Conservation (phyloP, 2,797 vertebrate genomes). For the Lepus townsendii region DNA sequence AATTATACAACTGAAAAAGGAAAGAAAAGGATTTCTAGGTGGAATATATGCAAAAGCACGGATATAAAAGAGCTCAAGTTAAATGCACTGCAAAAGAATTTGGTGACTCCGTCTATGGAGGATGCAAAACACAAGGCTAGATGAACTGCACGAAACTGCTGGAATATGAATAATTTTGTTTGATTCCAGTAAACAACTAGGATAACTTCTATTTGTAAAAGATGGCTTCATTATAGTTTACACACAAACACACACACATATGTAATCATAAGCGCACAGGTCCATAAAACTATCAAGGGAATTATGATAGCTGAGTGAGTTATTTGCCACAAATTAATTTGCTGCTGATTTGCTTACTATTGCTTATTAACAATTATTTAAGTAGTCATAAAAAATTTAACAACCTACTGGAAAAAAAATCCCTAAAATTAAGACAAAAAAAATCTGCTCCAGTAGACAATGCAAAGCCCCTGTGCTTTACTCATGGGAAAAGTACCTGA, state of each 20-base stretch:
- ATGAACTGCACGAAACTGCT: neutral
- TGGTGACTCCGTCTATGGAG: neutral
- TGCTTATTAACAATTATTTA: constrained; percentile 3
- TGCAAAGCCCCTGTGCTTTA: neutral
- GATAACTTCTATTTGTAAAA: neutral
- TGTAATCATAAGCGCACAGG: neutral
- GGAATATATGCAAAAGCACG: constrained; percentile 27
- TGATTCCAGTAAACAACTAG: neutral
- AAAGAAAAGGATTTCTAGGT: constrained; percentile 20
- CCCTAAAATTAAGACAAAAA: constrained; percentile 49
- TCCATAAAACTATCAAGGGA: neutral
- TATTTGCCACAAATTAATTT: neutral
- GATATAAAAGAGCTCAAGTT: neutral
- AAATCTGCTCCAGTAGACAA: constrained; percentile 17
- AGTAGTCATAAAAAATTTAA: constrained; percentile 42
- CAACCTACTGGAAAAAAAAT: constrained; percentile 58
- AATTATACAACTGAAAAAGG: constrained; percentile 39
- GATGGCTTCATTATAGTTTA: neutral
- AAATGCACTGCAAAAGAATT: neutral
- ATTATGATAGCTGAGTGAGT: neutral
- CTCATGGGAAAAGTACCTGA: neutral
- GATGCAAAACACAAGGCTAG: neutral
- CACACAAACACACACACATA: neutral
- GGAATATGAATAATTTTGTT: neutral
- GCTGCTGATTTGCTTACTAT: neutral